Percentiles rank a stretch among this genome's conserved stretches.
Conservation (phyloP, 1,140 invertebrate genomes). For the Drosophila ambigua region DNA sequence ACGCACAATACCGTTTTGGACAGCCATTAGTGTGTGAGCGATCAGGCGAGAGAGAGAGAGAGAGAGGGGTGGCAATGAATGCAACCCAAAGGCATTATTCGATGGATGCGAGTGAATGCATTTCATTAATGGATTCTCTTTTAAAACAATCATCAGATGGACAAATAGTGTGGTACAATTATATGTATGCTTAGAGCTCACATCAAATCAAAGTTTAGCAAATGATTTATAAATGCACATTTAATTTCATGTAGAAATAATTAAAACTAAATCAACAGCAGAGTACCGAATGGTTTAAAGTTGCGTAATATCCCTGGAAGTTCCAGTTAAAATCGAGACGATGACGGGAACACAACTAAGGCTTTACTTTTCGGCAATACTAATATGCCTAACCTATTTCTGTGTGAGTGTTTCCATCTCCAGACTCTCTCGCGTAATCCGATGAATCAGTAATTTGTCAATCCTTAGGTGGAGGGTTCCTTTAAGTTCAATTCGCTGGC, state of each 20-base stretch:
- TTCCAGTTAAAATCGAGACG: not conserved
- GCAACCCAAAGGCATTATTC: constrained; percentile 29
- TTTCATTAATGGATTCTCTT: constrained; percentile 5
- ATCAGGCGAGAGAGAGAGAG: not conserved
- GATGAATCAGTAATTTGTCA: accelerated
- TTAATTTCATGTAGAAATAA: not conserved
- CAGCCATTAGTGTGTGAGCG: not conserved
- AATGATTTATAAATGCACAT: too few species aligned
- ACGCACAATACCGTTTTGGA: constrained; percentile 60
- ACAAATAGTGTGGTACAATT: constrained; percentile 6
- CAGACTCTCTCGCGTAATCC: not conserved
- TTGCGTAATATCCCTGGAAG: not conserved
- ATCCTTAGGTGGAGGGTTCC: constrained; percentile 1
- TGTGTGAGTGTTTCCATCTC: not conserved
- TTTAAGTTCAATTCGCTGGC: constrained; percentile 30
- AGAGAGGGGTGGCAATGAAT: constrained; percentile 13
- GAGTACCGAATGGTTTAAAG: too few species aligned
- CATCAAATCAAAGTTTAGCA: too few species aligned
- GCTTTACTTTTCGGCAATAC: not conserved
- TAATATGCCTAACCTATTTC: not conserved
- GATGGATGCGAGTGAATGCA: constrained; percentile 20
- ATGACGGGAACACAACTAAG: not conserved
- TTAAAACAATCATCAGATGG: constrained; percentile 4
- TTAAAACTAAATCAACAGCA: not conserved
- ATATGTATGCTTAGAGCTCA: too few species aligned